Conservation (phyloP, 2,113 vertebrate genomes). For the Mormyrus lacerda region DNA sequence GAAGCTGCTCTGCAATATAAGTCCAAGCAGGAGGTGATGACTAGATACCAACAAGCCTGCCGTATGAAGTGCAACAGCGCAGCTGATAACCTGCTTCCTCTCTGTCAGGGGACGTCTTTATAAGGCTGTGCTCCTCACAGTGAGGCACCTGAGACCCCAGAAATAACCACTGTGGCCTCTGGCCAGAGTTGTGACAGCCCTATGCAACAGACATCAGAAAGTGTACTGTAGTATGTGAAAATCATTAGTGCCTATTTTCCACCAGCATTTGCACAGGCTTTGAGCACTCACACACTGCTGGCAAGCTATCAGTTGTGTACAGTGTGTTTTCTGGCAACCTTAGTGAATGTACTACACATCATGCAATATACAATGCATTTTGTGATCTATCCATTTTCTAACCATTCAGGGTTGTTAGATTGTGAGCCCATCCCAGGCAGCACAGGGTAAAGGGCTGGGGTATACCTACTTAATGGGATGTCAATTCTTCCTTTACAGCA, state of each 20-base stretch:
- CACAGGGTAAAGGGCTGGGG: not conserved
- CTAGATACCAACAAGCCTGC: constrained; percentile 19
- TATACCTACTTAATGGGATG: not conserved
- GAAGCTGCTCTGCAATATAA: constrained; percentile 7
- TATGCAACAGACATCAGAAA: constrained; percentile 2
- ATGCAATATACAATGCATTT: not conserved
- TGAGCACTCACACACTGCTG: not conserved
- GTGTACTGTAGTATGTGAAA: not conserved
- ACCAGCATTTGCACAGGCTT: not conserved
- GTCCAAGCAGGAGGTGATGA: constrained; percentile 18
- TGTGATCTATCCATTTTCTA: not conserved
- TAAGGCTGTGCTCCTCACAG: constrained; percentile 20
- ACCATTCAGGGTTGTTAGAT: not conserved
- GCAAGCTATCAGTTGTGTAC: not conserved
- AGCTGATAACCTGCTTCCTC: constrained; percentile 16
- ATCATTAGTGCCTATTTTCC: not conserved
- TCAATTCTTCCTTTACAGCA: not conserved
- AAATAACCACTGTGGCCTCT: constrained; percentile 14
- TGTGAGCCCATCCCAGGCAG: not conserved
- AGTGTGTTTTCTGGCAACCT: not conserved
- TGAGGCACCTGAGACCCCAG: constrained; percentile 16
- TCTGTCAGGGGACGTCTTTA: constrained; percentile 17
- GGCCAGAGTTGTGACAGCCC: not conserved
- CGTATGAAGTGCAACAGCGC: constrained; percentile 5
- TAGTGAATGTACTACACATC: not conserved